Evolutionary conservation across 2,888 invertebrate genomes (phyloP).

Genomic region (Lasioglossum malachurum): DNA sequence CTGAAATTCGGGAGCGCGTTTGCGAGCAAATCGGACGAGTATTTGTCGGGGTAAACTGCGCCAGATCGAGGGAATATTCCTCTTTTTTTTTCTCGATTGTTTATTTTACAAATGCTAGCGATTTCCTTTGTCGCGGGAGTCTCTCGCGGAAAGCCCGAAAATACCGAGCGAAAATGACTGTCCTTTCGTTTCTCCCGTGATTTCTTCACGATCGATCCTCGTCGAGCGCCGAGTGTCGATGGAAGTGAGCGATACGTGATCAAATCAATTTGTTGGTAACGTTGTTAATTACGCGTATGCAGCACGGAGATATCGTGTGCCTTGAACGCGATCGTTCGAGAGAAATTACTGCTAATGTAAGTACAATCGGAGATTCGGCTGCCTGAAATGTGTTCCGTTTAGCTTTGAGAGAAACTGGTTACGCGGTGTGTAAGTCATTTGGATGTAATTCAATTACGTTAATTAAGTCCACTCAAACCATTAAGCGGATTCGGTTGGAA

Average conservation of each 20-base stretch:
- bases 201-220: neutral
- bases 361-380: neutral
- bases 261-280: neutral
- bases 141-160: neutral
- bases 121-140: neutral
- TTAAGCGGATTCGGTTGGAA: neutral
- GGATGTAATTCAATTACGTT: neutral
- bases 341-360: neutral
- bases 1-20: neutral
- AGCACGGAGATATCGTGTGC: neutral
- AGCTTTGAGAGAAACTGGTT: neutral
- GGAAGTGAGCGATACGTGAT: neutral
- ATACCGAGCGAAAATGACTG: neutral
- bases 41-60: neutral
- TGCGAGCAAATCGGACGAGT: neutral
- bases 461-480: neutral
- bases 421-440: neutral
- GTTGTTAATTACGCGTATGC: neutral
- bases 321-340: neutral
- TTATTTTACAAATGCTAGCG: neutral
- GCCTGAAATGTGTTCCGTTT: neutral
- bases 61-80: neutral
- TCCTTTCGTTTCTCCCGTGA: neutral
- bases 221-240: neutral
- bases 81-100: neutral